phyloP scores from a whole-genome alignment of 2,113 vertebrate genomes.

The Elephas maximus region DNA sequence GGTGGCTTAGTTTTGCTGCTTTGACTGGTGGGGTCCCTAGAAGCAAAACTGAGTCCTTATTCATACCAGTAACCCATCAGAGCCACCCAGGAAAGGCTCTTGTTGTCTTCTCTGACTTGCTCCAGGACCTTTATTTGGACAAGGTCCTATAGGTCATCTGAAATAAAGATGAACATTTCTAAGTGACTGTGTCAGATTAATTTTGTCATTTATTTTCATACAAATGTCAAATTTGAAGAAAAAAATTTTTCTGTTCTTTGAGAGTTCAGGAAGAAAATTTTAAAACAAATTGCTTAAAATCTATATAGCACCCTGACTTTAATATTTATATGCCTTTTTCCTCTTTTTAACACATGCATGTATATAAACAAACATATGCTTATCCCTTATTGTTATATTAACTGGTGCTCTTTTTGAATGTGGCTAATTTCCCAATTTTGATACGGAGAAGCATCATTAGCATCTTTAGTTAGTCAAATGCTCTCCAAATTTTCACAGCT shows the following conservation, averaged over 20 bases:
- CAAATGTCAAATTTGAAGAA: constrained; percentile 45
- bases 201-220: constrained; percentile 71
- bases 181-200: constrained; percentile 61
- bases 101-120: not conserved
- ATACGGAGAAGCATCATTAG: not conserved
- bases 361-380: not conserved
- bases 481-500: not conserved
- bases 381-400: not conserved
- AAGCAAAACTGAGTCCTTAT: constrained; percentile 53
- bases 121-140: constrained; percentile 20
- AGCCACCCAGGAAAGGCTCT: not conserved
- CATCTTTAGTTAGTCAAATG: not conserved
- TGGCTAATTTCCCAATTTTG: not conserved
- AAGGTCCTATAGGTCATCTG: constrained; percentile 40
- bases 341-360: not conserved
- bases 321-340: not conserved
- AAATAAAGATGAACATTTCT: constrained; percentile 79
- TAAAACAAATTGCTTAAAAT: constrained; percentile 31
- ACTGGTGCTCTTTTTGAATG: not conserved
- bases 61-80: not conserved
- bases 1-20: constrained; percentile 49
- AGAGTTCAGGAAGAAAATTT: constrained; percentile 20
- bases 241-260: constrained; percentile 10
- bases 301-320: constrained; percentile 41
- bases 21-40: constrained; percentile 20